Evolutionary conservation across 2,113 vertebrate genomes (phyloP).

Genomic region (Brevimyrus niger): DNA sequence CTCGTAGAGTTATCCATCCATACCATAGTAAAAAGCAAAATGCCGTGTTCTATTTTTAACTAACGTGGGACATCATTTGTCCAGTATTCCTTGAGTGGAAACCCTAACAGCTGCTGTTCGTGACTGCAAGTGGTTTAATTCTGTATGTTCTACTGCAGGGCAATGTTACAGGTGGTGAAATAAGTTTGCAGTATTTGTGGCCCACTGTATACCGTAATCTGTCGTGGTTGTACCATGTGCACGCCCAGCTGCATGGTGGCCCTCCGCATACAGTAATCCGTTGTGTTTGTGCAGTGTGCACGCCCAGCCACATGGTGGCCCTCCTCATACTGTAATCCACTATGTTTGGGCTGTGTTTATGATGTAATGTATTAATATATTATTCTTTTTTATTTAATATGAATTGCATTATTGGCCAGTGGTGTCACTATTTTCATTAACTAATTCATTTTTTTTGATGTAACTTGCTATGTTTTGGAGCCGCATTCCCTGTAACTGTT

Average conservation of each 20-base stretch:
- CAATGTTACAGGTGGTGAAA: background rate
- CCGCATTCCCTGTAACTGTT: background rate
- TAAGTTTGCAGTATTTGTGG: background rate
- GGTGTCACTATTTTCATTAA: background rate
- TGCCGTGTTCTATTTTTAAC: background rate
- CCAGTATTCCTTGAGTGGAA: background rate
- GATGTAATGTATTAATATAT: background rate
- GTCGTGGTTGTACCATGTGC: too few species aligned
- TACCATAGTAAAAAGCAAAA: background rate
- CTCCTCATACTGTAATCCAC: too few species aligned
- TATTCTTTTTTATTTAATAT: background rate
- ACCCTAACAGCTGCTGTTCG: background rate
- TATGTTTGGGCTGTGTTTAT: background rate
- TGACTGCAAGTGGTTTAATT: background rate
- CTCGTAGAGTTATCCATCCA: background rate
- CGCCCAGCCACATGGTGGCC: too few species aligned
- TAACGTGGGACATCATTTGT: background rate
- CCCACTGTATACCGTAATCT: too few species aligned
- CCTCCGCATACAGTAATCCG: too few species aligned
- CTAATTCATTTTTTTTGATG: background rate
- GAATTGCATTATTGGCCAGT: background rate
- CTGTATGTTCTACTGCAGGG: background rate
- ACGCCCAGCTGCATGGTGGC: too few species aligned
- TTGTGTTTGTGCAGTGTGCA: too few species aligned
- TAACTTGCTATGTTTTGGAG: background rate